Evolutionary conservation across 2,113 vertebrate genomes (phyloP).

Genomic region (Gobio gobio): DNA sequence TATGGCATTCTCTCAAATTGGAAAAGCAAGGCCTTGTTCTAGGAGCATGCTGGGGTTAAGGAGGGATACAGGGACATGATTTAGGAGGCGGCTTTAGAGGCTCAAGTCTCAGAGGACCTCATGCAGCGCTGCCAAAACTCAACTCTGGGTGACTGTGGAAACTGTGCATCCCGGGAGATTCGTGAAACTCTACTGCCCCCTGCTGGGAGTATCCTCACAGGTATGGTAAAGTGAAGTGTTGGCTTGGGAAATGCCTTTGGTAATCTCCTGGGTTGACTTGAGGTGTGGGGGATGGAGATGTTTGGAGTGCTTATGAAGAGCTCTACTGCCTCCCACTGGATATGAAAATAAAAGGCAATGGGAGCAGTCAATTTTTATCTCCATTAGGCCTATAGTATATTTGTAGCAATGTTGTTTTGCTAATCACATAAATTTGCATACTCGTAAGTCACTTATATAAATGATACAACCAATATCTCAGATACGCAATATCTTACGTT

Average conservation of each 20-base stretch:
- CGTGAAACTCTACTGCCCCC: slow-evolving; percentile 49
- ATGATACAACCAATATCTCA: neutral
- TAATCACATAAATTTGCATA: slow-evolving; percentile 7
- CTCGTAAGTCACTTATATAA: neutral
- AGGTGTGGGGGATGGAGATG: slow-evolving; percentile 1
- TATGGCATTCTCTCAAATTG: slow-evolving; percentile 29
- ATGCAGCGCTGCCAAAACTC: slow-evolving; percentile 26
- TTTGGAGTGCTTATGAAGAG: neutral
- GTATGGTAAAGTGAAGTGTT: neutral
- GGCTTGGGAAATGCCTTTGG: neutral
- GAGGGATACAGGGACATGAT: slow-evolving; percentile 35
- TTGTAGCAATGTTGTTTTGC: neutral
- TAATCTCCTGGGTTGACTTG: slow-evolving; percentile 3
- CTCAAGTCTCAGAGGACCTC: slow-evolving; percentile 33
- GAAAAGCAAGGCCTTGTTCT: slow-evolving; percentile 41
- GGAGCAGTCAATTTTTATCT: neutral
- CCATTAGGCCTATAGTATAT: neutral
- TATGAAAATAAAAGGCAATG: neutral
- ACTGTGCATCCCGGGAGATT: neutral
- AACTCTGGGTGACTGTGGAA: slow-evolving; percentile 3
- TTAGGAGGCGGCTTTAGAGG: slow-evolving; percentile 38
- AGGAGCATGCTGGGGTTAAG: slow-evolving; percentile 37
- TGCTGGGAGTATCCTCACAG: slow-evolving; percentile 3
- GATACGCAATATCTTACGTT: too few relatives aligned
- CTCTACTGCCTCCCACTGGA: slow-evolving; percentile 45